phyloP scores from a whole-genome alignment of 1,140 invertebrate species.

The Panagrolaimus sp. region DNA sequence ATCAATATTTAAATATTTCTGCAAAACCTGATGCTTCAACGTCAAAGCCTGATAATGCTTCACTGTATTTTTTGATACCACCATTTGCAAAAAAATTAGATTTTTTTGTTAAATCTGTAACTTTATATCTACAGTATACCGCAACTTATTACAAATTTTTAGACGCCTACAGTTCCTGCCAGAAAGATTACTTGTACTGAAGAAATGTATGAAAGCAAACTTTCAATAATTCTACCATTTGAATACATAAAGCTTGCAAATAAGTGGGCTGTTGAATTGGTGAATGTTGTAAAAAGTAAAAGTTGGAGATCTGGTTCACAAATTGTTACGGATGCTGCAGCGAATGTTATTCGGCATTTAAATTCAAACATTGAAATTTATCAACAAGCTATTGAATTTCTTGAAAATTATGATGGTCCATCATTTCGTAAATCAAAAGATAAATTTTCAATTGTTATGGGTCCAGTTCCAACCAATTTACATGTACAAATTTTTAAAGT shows the following conservation, averaged over 20 bases:
- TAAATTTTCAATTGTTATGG: slow-evolving; percentile 43
- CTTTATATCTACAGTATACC: neutral
- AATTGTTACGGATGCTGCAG: slow-evolving; percentile 20
- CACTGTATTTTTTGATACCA: slow-evolving; percentile 36
- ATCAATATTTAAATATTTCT: slow-evolving; percentile 16
- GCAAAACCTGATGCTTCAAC: neutral
- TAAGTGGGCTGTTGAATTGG: slow-evolving; percentile 32
- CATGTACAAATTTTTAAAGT: slow-evolving; percentile 45
- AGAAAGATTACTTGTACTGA: slow-evolving; percentile 42
- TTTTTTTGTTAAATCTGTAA: slow-evolving; percentile 17
- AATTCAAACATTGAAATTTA: slow-evolving; percentile 49
- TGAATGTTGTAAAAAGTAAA: slow-evolving; percentile 38
- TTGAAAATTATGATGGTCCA: slow-evolving; percentile 41
- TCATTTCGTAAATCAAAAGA: slow-evolving; percentile 44
- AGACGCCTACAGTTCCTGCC: slow-evolving; percentile 39
- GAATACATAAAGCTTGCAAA: slow-evolving; percentile 40
- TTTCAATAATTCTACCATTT: slow-evolving; percentile 39
- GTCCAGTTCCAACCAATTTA: slow-evolving; percentile 44
- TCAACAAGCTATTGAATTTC: slow-evolving; percentile 40
- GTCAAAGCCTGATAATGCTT: neutral
- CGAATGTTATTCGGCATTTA: slow-evolving; percentile 38
- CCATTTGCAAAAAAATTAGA: slow-evolving; percentile 39
- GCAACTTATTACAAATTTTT: slow-evolving; percentile 4
- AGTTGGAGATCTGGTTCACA: slow-evolving; percentile 26
- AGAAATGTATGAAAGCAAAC: slow-evolving; percentile 46